Percentiles rank a stretch among this genome's conserved stretches.
Evolutionary conservation across 2,113 vertebrate genomes (phyloP).

Genomic region (Brachirus orientalis): DNA sequence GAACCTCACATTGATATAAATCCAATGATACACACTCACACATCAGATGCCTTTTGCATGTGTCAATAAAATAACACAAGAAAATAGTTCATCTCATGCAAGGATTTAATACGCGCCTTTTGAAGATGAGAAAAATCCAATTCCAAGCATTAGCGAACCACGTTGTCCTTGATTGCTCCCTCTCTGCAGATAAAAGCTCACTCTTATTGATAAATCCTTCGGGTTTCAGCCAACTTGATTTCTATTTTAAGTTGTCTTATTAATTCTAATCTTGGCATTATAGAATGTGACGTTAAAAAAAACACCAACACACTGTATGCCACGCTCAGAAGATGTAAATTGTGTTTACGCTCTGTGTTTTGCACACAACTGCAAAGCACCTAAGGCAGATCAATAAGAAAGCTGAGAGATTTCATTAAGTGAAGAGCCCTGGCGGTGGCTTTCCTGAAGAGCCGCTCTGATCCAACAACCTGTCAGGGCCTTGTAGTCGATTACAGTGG

Average conservation of each 20-base stretch:
- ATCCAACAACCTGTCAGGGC: conserved; percentile 65
- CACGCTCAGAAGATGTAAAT: conserved; percentile 18
- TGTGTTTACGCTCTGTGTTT: conserved; percentile 58
- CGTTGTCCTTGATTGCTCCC: conserved; percentile 31
- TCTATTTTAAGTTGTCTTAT: conserved; percentile 23
- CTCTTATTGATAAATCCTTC: conserved; percentile 42
- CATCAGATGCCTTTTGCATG: conserved; percentile 1
- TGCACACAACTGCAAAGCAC: conserved; percentile 69
- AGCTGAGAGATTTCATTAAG: conserved; percentile 75
- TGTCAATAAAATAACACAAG: conserved; percentile 13
- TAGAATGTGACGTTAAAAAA: conserved; percentile 13
- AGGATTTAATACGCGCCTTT: conserved; percentile 17
- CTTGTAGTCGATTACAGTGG: conserved; percentile 60
- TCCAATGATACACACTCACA: not conserved
- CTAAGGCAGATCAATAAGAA: conserved; percentile 75
- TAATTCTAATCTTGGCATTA: conserved; percentile 30
- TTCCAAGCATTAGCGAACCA: conserved; percentile 13
- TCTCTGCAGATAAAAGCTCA: conserved; percentile 39
- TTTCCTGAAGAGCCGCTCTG: conserved; percentile 53
- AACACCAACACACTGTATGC: not conserved
- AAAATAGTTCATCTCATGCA: conserved; percentile 26
- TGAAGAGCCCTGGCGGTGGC: conserved; percentile 68
- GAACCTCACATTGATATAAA: not conserved
- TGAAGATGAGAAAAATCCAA: conserved; percentile 39
- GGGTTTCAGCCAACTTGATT: conserved; percentile 31